These are phyloP conservation scores for Drosophila ohnishii DNA, from an alignment of 1,140 invertebrate genomes.

Conservation along the genomic window DNA sequence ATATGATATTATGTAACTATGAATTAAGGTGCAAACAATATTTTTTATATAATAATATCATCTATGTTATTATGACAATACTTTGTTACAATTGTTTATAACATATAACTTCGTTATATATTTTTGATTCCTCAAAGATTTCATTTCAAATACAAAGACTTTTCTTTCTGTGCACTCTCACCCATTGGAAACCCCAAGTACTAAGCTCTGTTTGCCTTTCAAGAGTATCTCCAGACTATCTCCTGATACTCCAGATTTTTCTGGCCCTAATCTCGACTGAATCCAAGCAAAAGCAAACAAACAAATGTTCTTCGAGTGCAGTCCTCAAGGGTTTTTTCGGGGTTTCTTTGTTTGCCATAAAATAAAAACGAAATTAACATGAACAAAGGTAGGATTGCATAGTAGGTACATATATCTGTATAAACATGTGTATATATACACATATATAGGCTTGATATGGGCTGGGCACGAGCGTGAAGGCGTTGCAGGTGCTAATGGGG, in stretches of 20 bases:
- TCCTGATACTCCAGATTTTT: slow-evolving; percentile 38
- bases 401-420: background rate
- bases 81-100: too few species aligned
- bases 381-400: slow-evolving; percentile 18
- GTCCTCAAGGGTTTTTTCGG: slow-evolving; percentile 15
- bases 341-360: slow-evolving; percentile 36
- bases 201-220: slow-evolving; percentile 16
- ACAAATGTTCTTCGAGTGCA: slow-evolving; percentile 10
- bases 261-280: slow-evolving; percentile 25
- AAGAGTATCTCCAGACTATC: slow-evolving; percentile 9
- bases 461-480: slow-evolving; percentile 22
- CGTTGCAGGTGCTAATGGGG: slow-evolving; percentile 34
- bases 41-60: too few species aligned
- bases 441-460: background rate
- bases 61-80: too few species aligned
- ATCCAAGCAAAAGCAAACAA: slow-evolving; percentile 41
- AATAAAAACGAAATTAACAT: slow-evolving; percentile 39
- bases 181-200: background rate
- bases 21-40: too few species aligned
- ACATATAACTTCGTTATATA: too few species aligned
- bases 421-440: background rate
- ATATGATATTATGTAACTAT: too few species aligned
- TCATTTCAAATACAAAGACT: background rate
- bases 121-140: background rate
- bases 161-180: background rate